Percentiles rank a stretch among this genome's conserved stretches.
phyloP scores from a whole-genome alignment of 2,888 invertebrate species.

The Torymus auratus region DNA sequence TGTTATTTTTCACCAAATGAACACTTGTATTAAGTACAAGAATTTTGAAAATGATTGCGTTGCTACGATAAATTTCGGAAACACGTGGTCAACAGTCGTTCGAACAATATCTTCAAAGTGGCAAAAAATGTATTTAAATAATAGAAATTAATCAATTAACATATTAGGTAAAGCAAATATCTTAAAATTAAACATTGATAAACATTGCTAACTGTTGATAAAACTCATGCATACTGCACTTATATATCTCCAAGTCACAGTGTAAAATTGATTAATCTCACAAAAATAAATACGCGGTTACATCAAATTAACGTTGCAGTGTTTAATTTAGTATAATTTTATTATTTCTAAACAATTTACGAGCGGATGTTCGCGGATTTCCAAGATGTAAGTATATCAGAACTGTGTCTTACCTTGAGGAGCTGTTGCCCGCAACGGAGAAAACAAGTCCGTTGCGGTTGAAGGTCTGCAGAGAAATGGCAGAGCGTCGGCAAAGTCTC shows the following conservation, averaged over 20 bases:
- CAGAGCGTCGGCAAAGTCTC: not conserved
- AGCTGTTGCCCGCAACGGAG: not conserved
- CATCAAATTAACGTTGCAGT: not conserved
- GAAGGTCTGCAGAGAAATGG: constrained; percentile 28
- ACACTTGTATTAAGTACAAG: not conserved
- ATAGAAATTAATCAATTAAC: too few species aligned
- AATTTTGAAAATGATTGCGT: too few species aligned
- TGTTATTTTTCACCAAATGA: not conserved
- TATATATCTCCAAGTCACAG: not conserved
- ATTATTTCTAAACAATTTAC: not conserved
- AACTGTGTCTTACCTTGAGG: constrained; percentile 3
- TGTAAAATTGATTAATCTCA: not conserved
- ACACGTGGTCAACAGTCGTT: too few species aligned
- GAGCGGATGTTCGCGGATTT: constrained; percentile 30
- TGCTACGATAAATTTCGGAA: too few species aligned
- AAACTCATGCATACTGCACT: not conserved
- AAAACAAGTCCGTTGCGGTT: not conserved
- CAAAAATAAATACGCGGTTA: constrained; percentile 6
- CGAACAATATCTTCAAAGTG: too few species aligned
- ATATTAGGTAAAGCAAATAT: too few species aligned
- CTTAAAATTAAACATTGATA: not conserved
- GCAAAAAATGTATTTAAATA: too few species aligned
- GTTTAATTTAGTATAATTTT: not conserved
- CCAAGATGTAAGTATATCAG: not conserved
- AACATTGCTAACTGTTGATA: not conserved